phyloP scores from a whole-genome alignment of 1,140 invertebrate species.

The Hestina assimilis region DNA sequence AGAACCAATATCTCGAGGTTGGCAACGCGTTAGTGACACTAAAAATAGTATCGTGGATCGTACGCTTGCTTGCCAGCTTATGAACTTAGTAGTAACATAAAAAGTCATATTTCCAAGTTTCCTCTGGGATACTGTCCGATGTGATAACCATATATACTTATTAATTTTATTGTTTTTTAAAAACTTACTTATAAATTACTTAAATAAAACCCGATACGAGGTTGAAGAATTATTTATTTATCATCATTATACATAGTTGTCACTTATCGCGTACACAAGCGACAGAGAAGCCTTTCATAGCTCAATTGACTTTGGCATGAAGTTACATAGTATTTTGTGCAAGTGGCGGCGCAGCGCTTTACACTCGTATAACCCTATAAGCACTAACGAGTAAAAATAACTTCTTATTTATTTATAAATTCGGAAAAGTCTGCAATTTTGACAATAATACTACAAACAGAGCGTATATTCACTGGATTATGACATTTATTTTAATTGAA shows the following conservation, averaged over 20 bases:
- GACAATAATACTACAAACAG: slow-evolving; percentile 7
- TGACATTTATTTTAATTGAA: neutral
- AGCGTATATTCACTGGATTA: slow-evolving; percentile 9
- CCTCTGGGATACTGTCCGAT: no score
- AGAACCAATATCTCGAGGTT: no score
- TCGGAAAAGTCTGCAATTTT: slow-evolving; percentile 22
- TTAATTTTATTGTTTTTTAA: no score
- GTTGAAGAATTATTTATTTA: slow-evolving; percentile 76
- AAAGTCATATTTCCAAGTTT: no score
- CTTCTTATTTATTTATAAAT: slow-evolving; percentile 27
- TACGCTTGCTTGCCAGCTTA: no score
- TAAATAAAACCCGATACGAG: slow-evolving; percentile 35
- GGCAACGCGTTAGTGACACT: no score
- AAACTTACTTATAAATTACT: no score
- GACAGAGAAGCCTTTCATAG: slow-evolving; percentile 70
- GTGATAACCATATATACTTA: no score
- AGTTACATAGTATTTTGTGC: slow-evolving; percentile 69
- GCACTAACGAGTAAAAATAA: slow-evolving; percentile 41
- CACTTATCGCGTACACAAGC: slow-evolving; percentile 75
- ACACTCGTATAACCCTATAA: slow-evolving; percentile 33
- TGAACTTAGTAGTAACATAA: no score
- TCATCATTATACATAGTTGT: slow-evolving; percentile 73
- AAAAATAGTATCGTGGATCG: no score
- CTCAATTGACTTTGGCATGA: slow-evolving; percentile 78
- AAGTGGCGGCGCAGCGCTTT: slow-evolving; percentile 32